A percentile compares a stretch with the other conserved stretches of the same genome.
These are phyloP conservation scores for Antennarius maculatus DNA, from an alignment of 2,797 vertebrate species.

Conservation along the genomic window DNA sequence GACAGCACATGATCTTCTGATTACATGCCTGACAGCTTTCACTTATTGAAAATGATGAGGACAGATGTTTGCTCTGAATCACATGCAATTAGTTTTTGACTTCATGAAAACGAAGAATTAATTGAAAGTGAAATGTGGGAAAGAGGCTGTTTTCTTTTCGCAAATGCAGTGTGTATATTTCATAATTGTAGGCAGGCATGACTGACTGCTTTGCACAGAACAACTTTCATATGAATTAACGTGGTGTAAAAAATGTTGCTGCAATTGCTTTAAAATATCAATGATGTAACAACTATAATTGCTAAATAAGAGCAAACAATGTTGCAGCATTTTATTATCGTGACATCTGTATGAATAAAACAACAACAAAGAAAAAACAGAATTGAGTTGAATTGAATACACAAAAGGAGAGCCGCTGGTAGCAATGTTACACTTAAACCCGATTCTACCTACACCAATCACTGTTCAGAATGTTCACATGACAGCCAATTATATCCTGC, in stretches of 20 bases:
- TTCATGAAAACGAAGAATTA: constrained; percentile 82
- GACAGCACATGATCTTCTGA: constrained; percentile 82
- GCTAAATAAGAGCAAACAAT: constrained; percentile 22
- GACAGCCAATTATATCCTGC: too few relatives aligned
- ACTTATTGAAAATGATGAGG: constrained; percentile 81
- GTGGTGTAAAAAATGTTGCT: constrained; percentile 24
- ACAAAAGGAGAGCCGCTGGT: too few relatives aligned
- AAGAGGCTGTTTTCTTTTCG: constrained; percentile 61
- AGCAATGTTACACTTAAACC: too few relatives aligned
- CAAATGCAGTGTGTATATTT: constrained; percentile 36
- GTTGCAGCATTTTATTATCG: neutral
- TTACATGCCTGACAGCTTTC: constrained; percentile 84
- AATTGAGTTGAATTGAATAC: too few relatives aligned
- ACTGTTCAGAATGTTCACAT: too few relatives aligned
- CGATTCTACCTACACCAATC: too few relatives aligned
- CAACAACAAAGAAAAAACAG: too few relatives aligned
- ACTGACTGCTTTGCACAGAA: constrained; percentile 34
- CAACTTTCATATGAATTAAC: constrained; percentile 40
- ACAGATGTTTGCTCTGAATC: constrained; percentile 83
- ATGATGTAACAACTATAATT: constrained; percentile 25
- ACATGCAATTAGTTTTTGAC: constrained; percentile 77
- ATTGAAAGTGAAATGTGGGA: constrained; percentile 77
- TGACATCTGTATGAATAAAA: too few relatives aligned
- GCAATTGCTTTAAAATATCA: constrained; percentile 32
- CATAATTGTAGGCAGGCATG: constrained; percentile 41